Percentiles rank a stretch among this genome's conserved stretches.
These are phyloP conservation scores for Callyntrura guangdongensis DNA, from an alignment of 2,888 invertebrate species.

Conservation along the genomic window DNA sequence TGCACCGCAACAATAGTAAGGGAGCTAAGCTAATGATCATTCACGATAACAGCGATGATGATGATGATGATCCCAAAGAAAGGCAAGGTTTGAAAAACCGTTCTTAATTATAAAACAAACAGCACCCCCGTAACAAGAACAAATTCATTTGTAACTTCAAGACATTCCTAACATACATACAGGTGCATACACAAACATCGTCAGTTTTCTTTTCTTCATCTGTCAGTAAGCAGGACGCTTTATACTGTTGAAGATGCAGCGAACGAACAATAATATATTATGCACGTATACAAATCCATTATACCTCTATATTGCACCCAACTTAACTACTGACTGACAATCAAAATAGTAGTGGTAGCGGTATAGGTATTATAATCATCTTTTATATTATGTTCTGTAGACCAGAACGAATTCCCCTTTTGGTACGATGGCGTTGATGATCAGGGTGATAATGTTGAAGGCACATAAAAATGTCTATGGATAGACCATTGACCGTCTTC, in stretches of 20 bases:
- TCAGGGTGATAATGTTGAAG: slow-evolving; percentile 31
- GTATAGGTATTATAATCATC: slow-evolving; percentile 22
- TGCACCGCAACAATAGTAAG: slow-evolving; percentile 66
- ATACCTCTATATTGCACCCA: neutral
- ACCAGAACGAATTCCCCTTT: slow-evolving; percentile 67
- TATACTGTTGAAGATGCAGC: neutral
- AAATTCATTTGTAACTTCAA: slow-evolving; percentile 27
- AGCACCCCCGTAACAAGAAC: slow-evolving; percentile 25
- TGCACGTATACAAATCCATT: neutral
- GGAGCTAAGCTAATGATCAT: neutral
- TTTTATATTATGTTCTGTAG: slow-evolving; percentile 59
- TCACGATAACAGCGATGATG: neutral
- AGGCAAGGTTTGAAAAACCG: slow-evolving; percentile 46
- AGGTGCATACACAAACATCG: slow-evolving; percentile 13
- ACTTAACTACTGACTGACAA: neutral
- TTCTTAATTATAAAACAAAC: slow-evolving; percentile 59
- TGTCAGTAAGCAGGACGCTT: slow-evolving; percentile 6
- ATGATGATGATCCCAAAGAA: slow-evolving; percentile 36
- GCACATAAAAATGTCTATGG: slow-evolving; percentile 37
- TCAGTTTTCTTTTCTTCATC: slow-evolving; percentile 52
- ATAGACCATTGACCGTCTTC: slow-evolving; percentile 51
- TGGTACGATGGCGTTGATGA: slow-evolving; percentile 16
- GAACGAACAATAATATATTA: neutral
- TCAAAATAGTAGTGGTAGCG: too few species aligned
- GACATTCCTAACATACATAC: slow-evolving; percentile 34